These are phyloP conservation scores for Drosophila gaucha DNA, from an alignment of 2,888 invertebrate species.

Conservation along the genomic window DNA sequence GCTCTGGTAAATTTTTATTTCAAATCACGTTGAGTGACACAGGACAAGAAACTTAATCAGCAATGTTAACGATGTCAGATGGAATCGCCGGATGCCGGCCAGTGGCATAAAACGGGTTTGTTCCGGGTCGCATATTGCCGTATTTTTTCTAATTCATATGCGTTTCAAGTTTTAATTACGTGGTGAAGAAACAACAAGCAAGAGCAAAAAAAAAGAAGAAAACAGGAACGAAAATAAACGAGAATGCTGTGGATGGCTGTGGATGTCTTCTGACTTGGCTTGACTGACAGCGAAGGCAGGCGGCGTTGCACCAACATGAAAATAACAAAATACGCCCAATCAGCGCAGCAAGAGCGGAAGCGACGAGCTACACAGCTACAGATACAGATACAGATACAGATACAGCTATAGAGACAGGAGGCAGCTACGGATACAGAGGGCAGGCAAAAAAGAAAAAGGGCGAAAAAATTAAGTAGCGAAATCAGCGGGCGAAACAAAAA, in stretches of 20 bases:
- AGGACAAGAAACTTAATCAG: slow-evolving; percentile 83
- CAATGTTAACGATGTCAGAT: slow-evolving; percentile 81
- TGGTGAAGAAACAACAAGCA: slow-evolving; percentile 51
- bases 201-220: slow-evolving; percentile 13
- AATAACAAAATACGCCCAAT: slow-evolving; percentile 81
- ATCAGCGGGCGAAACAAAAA: slow-evolving; percentile 69
- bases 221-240: slow-evolving; percentile 31
- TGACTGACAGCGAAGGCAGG: slow-evolving; percentile 69
- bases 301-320: slow-evolving; percentile 66
- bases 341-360: slow-evolving; percentile 70
- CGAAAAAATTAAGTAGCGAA: slow-evolving; percentile 77
- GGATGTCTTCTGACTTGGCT: slow-evolving; percentile 50
- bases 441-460: slow-evolving; percentile 32
- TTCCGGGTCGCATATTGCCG: slow-evolving; percentile 62
- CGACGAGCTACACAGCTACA: slow-evolving; percentile 41
- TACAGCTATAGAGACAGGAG: slow-evolving; percentile 16
- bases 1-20: slow-evolving; percentile 61
- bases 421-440: slow-evolving; percentile 24
- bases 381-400: slow-evolving; percentile 20
- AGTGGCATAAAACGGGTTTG: slow-evolving; percentile 60
- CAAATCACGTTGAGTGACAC: slow-evolving; percentile 81
- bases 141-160: slow-evolving; percentile 83
- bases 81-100: slow-evolving; percentile 42
- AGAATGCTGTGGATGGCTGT: slow-evolving; percentile 51
- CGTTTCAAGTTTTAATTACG: slow-evolving; percentile 84